These are phyloP conservation scores for Balanococcus diminutus DNA, from an alignment of 2,888 invertebrate genomes.

Conservation along the genomic window DNA sequence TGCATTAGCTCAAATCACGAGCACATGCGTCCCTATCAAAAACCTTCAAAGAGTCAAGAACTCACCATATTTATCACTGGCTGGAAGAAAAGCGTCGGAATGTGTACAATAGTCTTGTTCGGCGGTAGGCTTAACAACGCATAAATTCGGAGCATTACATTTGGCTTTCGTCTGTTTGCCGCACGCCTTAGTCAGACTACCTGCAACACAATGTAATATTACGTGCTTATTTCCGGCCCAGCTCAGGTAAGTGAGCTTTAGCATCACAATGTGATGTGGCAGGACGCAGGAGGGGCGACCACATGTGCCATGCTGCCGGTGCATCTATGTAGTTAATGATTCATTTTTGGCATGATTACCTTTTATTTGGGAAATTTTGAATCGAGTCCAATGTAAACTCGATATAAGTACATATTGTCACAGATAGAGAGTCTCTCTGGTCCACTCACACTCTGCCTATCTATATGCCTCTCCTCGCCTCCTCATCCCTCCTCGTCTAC, in stretches of 20 bases:
- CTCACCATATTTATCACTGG: conserved; percentile 49
- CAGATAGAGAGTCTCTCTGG: no score
- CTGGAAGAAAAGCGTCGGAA: conserved; percentile 50
- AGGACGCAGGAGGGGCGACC: not conserved
- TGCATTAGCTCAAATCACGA: not conserved
- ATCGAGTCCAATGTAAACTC: not conserved
- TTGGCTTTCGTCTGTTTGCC: conserved; percentile 27
- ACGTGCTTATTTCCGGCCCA: no score
- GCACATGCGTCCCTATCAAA: no score
- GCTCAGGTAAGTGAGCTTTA: not conserved
- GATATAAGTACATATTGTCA: not conserved
- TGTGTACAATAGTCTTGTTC: conserved; percentile 50
- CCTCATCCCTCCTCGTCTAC: not conserved
- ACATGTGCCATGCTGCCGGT: conserved; percentile 9
- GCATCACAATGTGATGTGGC: not conserved
- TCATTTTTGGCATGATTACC: conserved; percentile 32
- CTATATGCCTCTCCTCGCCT: not conserved
- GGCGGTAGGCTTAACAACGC: not conserved
- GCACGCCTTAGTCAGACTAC: conserved; percentile 42
- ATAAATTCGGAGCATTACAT: conserved; percentile 8
- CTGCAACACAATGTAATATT: conserved; percentile 29
- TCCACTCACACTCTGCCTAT: no score
- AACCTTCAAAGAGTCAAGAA: not conserved
- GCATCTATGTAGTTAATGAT: conserved; percentile 19
- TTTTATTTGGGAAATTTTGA: conserved; percentile 32